Evolutionary conservation across 1,140 invertebrate genomes (phyloP).

Genomic region (Micrasema longulum): DNA sequence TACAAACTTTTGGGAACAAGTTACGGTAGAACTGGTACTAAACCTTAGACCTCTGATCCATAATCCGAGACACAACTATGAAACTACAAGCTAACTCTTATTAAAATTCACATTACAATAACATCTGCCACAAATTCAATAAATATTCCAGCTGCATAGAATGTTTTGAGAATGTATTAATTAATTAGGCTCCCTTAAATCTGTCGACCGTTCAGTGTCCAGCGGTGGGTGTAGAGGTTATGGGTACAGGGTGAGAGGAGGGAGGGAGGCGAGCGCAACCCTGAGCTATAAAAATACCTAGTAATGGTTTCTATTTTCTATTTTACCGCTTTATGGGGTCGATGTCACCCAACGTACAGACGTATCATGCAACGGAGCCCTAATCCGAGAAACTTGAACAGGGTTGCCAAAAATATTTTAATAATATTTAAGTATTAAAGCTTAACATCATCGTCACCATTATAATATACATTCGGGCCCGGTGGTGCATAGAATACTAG

Average conservation of each 20-base stretch:
- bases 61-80: too few relatives aligned
- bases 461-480: too few relatives aligned
- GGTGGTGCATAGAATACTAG: too few relatives aligned
- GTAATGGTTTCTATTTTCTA: slow-evolving; percentile 33
- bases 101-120: too few relatives aligned
- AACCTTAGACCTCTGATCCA: too few relatives aligned
- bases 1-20: too few relatives aligned
- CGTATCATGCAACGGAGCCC: slow-evolving; percentile 11
- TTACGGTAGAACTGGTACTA: too few relatives aligned
- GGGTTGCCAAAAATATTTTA: slow-evolving; percentile 28
- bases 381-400: not conserved
- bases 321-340: slow-evolving; percentile 39
- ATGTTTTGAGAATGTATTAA: slow-evolving; percentile 2
- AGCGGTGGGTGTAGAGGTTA: not conserved
- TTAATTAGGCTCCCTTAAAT: slow-evolving; percentile 23
- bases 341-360: slow-evolving; percentile 40
- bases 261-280: not conserved
- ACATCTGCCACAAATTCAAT: too few relatives aligned
- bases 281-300: not conserved
- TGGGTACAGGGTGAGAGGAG: not conserved
- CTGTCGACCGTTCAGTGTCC: slow-evolving; percentile 19
- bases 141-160: slow-evolving; percentile 5
- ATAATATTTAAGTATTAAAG: too few relatives aligned
- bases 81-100: too few relatives aligned
- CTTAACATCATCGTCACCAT: too few relatives aligned